Percentiles rank a stretch among this genome's conserved stretches.
phyloP scores from a whole-genome alignment of 2,797 vertebrate genomes.

The Euthynnus affinis region DNA sequence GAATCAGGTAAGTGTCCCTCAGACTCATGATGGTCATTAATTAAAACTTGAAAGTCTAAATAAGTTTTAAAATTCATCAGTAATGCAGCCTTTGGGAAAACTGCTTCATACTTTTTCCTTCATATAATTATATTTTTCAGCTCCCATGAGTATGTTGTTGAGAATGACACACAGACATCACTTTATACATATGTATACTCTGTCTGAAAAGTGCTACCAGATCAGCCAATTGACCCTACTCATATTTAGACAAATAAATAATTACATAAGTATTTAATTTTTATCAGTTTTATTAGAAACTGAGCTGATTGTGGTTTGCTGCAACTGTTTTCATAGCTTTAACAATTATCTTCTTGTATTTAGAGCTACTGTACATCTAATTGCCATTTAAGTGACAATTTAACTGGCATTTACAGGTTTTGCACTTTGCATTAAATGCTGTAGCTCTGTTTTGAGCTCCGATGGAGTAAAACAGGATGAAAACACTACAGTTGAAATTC shows the following conservation, averaged over 20 bases:
- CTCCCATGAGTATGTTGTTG: no score
- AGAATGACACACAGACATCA: no score
- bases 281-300: neutral
- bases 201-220: no score
- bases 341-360: neutral
- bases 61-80: neutral
- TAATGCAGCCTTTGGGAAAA: neutral
- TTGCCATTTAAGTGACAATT: no score
- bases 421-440: neutral
- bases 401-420: neutral
- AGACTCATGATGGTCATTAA: neutral
- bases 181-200: no score
- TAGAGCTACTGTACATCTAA: neutral
- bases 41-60: conserved; percentile 12
- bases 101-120: neutral
- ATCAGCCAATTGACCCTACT: no score
- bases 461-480: neutral
- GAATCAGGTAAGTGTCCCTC: neutral
- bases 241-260: neutral
- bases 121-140: neutral
- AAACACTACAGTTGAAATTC: conserved; percentile 14
- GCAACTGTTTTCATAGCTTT: neutral
- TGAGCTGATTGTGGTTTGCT: neutral
- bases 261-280: neutral
- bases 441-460: neutral